Evolutionary conservation across 2,113 vertebrate genomes (phyloP), one percentile per base, ranked within the genome.

Genomic region (Bufo bufo): DNA sequence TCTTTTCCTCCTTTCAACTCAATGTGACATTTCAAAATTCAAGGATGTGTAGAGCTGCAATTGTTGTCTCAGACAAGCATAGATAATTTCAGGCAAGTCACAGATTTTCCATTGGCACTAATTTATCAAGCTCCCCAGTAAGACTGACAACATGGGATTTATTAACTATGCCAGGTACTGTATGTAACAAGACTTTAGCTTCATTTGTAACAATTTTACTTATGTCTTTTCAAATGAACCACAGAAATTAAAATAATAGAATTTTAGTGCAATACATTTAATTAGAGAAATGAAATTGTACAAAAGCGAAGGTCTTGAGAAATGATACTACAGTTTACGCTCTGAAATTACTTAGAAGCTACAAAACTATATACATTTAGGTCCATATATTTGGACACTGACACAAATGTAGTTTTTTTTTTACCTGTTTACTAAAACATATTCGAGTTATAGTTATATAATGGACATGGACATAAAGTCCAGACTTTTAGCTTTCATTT

Each of bases 1-100:
- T 66, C 58, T 84, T 88, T 65, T 88, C 69, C 87, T 84, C 52
- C 17, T 52, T 84, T 43, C 81, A 16, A 56, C 81, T 54, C 82
- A 84, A 88, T 74, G 52, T 88, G 82, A 84, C 49, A 84, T 88
- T 88, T 88, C 74, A 84, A 23, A n/a, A 78, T 84, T 84, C 56
- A 19, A 75, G 66, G 74, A 78, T 69, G n/a, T 52, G 61, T 82
- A 78, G 81, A 52, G 82, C 63, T 88, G 72, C 78, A 88, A 88
- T 88, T 88, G 81, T 49, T 43, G 61, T 75, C 72, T 47, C 9
- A 52, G 58, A 78, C 59, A 78, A 50, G 58, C 72, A 69, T 59
- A 47, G 87, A 84, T 88, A 66, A 88, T 84, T 84, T 61, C 23
- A 23, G 65, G 71, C 8, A 33, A 77, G 71, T 84, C 72, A 82